Percentiles rank a stretch among this genome's conserved stretches.
These are phyloP conservation scores for Brachionus rotundiformis DNA, from an alignment of 1,140 invertebrate genomes.

Conservation along the genomic window DNA sequence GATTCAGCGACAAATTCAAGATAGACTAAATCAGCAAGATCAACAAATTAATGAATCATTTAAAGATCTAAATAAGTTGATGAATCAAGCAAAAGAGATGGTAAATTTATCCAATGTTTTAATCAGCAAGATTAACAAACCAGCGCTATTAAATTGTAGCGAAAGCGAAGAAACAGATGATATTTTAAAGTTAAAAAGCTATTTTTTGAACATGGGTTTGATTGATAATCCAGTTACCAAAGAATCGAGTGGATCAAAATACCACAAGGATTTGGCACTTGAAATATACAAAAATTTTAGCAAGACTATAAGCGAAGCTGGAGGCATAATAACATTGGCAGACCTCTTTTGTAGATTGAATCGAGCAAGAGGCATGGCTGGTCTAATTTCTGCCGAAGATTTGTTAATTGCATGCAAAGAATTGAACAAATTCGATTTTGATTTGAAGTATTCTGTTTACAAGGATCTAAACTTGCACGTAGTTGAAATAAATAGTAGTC, in stretches of 20 bases:
- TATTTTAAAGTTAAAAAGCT: conserved; percentile 36
- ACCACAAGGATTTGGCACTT: conserved; percentile 7
- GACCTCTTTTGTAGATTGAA: conserved; percentile 96
- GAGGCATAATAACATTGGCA: conserved; percentile 91
- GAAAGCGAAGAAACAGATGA: conserved; percentile 48
- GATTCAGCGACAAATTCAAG: conserved; percentile 44
- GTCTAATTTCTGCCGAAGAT: conserved; percentile 37
- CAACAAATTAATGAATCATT: conserved; percentile 44
- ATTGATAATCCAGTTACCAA: conserved; percentile 52
- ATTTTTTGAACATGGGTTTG: conserved; percentile 48
- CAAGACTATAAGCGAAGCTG: conserved; percentile 70
- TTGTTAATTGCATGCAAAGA: conserved; percentile 44
- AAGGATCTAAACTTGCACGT: conserved; percentile 47
- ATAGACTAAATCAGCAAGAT: conserved; percentile 33
- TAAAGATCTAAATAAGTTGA: conserved; percentile 5
- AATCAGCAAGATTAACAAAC: conserved; percentile 38
- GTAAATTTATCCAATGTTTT: conserved; percentile 23
- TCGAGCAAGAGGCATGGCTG: conserved; percentile 67
- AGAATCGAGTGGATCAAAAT: conserved; percentile 32
- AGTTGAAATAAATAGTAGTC: conserved; percentile 19
- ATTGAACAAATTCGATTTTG: conserved; percentile 19
- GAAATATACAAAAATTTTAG: conserved; percentile 35
- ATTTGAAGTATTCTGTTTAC: conserved; percentile 40
- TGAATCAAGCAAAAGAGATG: conserved; percentile 51
- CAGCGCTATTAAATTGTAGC: not conserved